Evolutionary conservation across 2,888 invertebrate species (phyloP).

Genomic region (Orthosia cruda): DNA sequence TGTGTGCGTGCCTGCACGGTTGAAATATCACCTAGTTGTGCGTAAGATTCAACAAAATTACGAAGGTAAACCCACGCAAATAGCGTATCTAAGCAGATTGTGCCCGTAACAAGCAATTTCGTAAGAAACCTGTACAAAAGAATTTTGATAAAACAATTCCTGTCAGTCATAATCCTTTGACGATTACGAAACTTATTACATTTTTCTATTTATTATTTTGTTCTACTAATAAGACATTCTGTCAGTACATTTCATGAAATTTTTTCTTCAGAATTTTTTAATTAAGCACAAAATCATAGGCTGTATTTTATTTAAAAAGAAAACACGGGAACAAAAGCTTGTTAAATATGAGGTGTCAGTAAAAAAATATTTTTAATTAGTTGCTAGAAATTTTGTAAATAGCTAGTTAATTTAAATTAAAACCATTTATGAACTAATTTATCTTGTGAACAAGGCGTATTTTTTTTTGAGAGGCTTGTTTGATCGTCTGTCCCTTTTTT

Average conservation of each 20-base stretch:
- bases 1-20: no score
- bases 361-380: slow-evolving; percentile 38
- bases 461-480: not conserved
- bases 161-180: slow-evolving; percentile 48
- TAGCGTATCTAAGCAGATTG: not conserved
- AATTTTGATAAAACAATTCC: slow-evolving; percentile 44
- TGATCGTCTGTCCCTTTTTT: no score
- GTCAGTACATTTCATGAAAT: slow-evolving; percentile 35
- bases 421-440: not conserved
- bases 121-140: slow-evolving; percentile 17
- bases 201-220: slow-evolving; percentile 35
- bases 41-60: not conserved
- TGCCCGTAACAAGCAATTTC: slow-evolving; percentile 18
- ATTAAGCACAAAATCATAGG: slow-evolving; percentile 43
- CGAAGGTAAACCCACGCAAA: not conserved
- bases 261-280: slow-evolving; percentile 38
- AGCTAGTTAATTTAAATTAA: slow-evolving; percentile 24
- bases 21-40: not conserved
- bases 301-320: slow-evolving; percentile 39
- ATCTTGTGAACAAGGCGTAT: not conserved
- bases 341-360: slow-evolving; percentile 45
- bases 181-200: slow-evolving; percentile 41
- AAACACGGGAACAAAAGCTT: slow-evolving; percentile 30
- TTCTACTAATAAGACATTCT: slow-evolving; percentile 33
- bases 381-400: not conserved